Conservation (phyloP, 2,113 vertebrate genomes). For the Buteo buteo region DNA sequence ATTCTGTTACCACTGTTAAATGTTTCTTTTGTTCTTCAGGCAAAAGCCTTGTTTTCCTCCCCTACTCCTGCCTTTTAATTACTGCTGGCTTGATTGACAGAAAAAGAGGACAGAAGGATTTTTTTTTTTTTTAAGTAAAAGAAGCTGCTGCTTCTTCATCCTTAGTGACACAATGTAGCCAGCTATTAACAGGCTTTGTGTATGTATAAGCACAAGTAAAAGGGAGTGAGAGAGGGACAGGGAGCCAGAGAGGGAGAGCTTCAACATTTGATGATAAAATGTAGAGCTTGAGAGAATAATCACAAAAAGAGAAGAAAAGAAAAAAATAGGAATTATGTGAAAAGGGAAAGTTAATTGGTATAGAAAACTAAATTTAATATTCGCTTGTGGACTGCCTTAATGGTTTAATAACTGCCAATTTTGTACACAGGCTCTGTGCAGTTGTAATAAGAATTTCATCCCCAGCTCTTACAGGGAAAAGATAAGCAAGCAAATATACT, state of each 20-base stretch:
- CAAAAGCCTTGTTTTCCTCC: not conserved
- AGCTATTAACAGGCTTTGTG: slow-evolving; percentile 17
- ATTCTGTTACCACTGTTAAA: not conserved
- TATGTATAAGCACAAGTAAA: not conserved
- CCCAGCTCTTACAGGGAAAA: slow-evolving; percentile 31
- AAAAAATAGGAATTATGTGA: not conserved
- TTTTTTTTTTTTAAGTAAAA: not conserved
- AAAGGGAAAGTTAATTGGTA: slow-evolving; percentile 52
- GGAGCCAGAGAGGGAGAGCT: not conserved
- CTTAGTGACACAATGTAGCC: slow-evolving; percentile 14
- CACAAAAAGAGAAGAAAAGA: not conserved
- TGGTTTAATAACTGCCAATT: slow-evolving; percentile 66
- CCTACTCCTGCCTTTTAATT: slow-evolving; percentile 56
- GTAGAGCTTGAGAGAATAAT: slow-evolving; percentile 16
- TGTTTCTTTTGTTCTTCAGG: not conserved
- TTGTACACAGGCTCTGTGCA: slow-evolving; percentile 20
- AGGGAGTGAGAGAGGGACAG: not conserved
- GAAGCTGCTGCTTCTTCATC: slow-evolving; percentile 15
- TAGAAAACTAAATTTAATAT: slow-evolving; percentile 53
- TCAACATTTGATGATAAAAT: slow-evolving; percentile 57
- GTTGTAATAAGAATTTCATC: slow-evolving; percentile 62
- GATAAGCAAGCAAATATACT: slow-evolving; percentile 63
- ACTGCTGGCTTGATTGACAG: slow-evolving; percentile 55
- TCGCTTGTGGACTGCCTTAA: slow-evolving; percentile 54
- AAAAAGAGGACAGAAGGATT: not conserved